A percentile compares a stretch with the other conserved stretches of the same genome.
Evolutionary conservation across 2,113 vertebrate genomes (phyloP).

Genomic region (Lota lota): DNA sequence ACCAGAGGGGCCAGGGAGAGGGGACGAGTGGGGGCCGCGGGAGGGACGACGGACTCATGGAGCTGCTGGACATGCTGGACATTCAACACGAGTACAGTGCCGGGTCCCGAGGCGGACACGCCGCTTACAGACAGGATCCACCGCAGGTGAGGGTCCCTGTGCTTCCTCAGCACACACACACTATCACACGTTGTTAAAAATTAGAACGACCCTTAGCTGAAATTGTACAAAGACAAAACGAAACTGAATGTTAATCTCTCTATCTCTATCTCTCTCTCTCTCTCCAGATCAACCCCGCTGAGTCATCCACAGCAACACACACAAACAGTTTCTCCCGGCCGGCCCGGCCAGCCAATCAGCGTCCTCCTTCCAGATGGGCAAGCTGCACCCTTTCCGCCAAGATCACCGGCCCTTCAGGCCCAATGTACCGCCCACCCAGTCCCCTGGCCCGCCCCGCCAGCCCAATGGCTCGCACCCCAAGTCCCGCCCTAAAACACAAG

Average conservation of each 20-base stretch:
- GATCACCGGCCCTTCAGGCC: constrained; percentile 65
- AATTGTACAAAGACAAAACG: no score
- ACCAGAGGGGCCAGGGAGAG: constrained; percentile 36
- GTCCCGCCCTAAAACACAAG: constrained; percentile 63
- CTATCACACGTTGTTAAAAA: no score
- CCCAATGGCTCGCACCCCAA: constrained; percentile 55
- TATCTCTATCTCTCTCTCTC: no score
- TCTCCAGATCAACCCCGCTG: constrained; percentile 46
- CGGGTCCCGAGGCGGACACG: constrained; percentile 53
- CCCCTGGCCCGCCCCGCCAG: constrained; percentile 59
- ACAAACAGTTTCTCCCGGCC: constrained; percentile 88
- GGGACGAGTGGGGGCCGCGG: constrained; percentile 12
- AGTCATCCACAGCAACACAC: constrained; percentile 49
- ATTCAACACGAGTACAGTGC: constrained; percentile 76
- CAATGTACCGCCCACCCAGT: constrained; percentile 54
- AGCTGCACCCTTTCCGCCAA: constrained; percentile 61
- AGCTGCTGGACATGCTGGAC: constrained; percentile 78
- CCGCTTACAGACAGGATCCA: constrained; percentile 43
- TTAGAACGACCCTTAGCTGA: no score
- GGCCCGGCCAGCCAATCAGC: constrained; percentile 87
- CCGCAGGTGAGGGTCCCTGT: constrained; percentile 52
- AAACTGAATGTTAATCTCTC: no score
- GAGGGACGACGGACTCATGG: constrained; percentile 60
- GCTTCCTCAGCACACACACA: neutral
- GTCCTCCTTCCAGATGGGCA: constrained; percentile 94